Evolutionary conservation across 2,797 vertebrate species (phyloP).

Genomic region (Rhinogobio ventralis): DNA sequence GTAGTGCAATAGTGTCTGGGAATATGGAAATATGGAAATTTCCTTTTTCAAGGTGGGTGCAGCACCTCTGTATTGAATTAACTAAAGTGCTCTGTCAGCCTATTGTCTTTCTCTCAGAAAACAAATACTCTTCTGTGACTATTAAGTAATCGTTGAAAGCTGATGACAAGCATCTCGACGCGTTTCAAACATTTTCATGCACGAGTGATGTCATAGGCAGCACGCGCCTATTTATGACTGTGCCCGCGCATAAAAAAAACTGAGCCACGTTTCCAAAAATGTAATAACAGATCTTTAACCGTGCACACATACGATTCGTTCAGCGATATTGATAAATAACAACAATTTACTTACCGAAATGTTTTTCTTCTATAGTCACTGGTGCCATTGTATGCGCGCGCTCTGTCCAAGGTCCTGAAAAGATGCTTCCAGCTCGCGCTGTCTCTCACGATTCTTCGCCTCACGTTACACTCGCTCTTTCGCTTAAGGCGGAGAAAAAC

Average conservation of each 20-base stretch:
- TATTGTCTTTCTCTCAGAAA: neutral
- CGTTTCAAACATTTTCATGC: conserved; percentile 9
- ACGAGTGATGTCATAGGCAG: conserved; percentile 49
- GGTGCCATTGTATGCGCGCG: conserved; percentile 86
- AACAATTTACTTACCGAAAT: conserved; percentile 82
- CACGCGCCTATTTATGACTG: conserved; percentile 13
- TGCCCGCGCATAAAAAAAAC: conserved; percentile 12
- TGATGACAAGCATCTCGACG: neutral
- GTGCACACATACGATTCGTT: neutral
- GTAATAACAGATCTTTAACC: neutral
- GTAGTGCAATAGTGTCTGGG: neutral
- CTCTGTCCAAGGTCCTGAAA: conserved; percentile 86
- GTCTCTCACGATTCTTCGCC: conserved; percentile 19
- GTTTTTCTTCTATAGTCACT: conserved; percentile 78
- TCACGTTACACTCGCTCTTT: conserved; percentile 10
- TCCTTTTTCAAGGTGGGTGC: conserved; percentile 56
- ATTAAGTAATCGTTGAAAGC: neutral
- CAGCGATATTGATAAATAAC: neutral
- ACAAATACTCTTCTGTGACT: neutral
- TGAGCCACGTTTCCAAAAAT: neutral
- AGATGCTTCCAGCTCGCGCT: conserved; percentile 43
- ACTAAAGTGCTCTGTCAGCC: conserved; percentile 18
- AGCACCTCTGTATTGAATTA: conserved; percentile 30
- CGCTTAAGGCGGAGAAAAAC: conserved; percentile 16
- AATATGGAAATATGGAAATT: conserved; percentile 64